Base-by-base conservation (phyloP, 2,888 invertebrate genomes). In the Gnatocerus cornutus region DNA sequence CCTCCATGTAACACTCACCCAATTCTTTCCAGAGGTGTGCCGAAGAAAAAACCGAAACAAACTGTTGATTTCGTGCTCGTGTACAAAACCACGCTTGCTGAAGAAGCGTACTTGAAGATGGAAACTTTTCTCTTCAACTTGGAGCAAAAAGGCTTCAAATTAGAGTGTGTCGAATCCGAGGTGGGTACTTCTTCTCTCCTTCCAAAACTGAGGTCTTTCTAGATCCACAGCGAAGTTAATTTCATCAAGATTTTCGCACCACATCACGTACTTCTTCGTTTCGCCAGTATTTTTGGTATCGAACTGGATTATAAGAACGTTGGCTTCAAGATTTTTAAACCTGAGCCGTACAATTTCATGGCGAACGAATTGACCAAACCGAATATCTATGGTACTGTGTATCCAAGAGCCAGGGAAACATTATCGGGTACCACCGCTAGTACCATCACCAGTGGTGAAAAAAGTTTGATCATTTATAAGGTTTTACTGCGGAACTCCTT, bases 381-480 rank as follows among this genome's bases (percentile, higher is more conserved):
- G 0, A 66, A 78, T 27, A 50, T 70, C 0, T 48, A 71, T 7
- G 69, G 74, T 45, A 68, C 72, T 13, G 21, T 79, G 14, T 79
- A 73, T 68, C 8, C 68, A 46, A 73, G 81, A 72, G 77, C 80
- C 53, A 80, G 79, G 5, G 69, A 72, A 33, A 70, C 70, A 5
- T 29, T 76, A 4, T 58, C 69, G 7, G 76, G 75, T 29, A 69
- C 53, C 41, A 69, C 73, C 29, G 76, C 78, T 7, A 69, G 59
- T 39, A 43, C 58, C 13, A 78, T 81, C 37, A 82, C 83, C 3
- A 79, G 77, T 3, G 74, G 77, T 0, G 85, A 85, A 75, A 77
- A 80, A 61, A 81, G 81, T 62, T 73, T 82, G 53, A 74, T 84
- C 29, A 75, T 83, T 1, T 66, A 82, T 59, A 78, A 76, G 69